Evolutionary conservation across 2,113 vertebrate genomes (phyloP), one percentile per base, ranked within the genome.

Genomic region (Hyla sarda): DNA sequence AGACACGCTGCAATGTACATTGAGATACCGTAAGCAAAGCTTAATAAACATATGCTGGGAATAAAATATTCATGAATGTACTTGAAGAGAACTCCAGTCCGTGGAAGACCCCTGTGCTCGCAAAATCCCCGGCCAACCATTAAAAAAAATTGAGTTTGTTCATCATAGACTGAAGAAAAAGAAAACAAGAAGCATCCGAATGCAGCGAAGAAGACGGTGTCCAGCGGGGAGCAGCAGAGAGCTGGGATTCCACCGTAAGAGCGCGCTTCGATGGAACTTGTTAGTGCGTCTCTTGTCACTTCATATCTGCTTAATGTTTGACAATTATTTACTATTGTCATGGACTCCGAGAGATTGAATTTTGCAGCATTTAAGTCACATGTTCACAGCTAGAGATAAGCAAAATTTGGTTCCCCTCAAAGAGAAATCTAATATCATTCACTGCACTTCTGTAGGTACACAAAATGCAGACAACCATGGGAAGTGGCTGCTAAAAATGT

Each of bases 201-300:
- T 8, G 88, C 88, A 87, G 71, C 32, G 88, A 82, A 92, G 90
- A 87, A 90, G 86, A 82, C 58, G 92, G 88, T 90, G 95, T 93
- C 97, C 97, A 97, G 95, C 94, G 95, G 97, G 96, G 97, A 94
- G 98, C 97, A 98, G 96, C 91, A 96, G 94, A 93, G 96, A 97
- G 96, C 97, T 96, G 95, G 88, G 88, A 86, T 92, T 92, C 90
- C 87, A n/a, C 90, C 88, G 88, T 45, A 82, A 87, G 88, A 87
- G 90, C 91, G 88, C 45, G 50, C 71, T 83, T 25, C 7, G 13
- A 85, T 74, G 90, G 74, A 73, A 88, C 87, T 88, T 82, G 72
- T 89, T 80, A 90, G 82, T 86, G 73, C 88, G 86, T 76, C 23
- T 85, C 80, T 74, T 84, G 81, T 88, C 77, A 87, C 72, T 74